These are phyloP conservation scores for Lumbricus terrestris DNA, from an alignment of 2,888 invertebrate genomes.

Conservation along the genomic window DNA sequence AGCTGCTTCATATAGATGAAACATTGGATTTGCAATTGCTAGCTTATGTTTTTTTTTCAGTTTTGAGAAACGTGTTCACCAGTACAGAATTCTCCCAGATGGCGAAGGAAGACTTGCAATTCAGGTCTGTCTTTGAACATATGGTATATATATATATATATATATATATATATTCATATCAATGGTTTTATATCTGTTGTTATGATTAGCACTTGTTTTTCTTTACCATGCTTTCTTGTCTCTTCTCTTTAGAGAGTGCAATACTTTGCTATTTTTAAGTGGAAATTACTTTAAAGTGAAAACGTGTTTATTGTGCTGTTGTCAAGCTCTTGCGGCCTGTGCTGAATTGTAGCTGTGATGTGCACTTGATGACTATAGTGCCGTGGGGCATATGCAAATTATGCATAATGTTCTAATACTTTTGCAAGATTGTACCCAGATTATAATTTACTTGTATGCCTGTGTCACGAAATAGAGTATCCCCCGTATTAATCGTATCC, in stretches of 20 bases:
- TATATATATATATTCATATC: no score
- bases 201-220: not conserved
- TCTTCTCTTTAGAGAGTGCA: not conserved
- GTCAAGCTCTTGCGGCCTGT: not conserved
- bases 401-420: not conserved
- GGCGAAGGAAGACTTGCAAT: conserved; percentile 51
- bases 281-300: no score
- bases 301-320: not conserved
- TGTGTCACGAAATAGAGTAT: no score
- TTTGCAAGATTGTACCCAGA: not conserved
- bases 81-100: conserved; percentile 56
- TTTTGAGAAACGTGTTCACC: conserved; percentile 50
- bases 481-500: no score
- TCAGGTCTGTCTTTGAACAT: conserved; percentile 45
- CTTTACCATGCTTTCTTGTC: not conserved
- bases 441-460: not conserved
- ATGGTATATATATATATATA: no score
- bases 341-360: not conserved
- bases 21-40: not conserved
- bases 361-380: not conserved
- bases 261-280: no score
- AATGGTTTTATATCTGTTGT: not conserved
- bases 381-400: not conserved
- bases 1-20: not conserved
- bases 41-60: conserved; percentile 41